Conservation (phyloP, 2,888 invertebrate genomes). For the Hydriomena furcata region DNA sequence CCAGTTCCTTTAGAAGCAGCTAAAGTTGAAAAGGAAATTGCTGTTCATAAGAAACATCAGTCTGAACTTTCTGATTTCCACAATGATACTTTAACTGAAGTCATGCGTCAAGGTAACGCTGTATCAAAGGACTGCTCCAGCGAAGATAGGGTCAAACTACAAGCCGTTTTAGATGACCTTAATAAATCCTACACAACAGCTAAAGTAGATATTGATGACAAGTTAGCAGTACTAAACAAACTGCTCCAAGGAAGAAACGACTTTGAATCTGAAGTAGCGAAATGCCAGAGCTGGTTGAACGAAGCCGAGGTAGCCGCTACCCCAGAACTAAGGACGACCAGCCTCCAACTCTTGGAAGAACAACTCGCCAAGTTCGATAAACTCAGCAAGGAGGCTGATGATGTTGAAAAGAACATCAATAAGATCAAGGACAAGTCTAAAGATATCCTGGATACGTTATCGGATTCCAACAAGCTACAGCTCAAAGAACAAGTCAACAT, state of each 20-base stretch:
- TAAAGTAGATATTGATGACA: constrained; percentile 88
- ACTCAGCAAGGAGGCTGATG: constrained; percentile 88
- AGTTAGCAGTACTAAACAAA: constrained; percentile 88
- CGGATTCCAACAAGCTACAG: constrained; percentile 92
- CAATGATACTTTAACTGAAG: constrained; percentile 88
- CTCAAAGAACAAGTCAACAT: constrained; percentile 91
- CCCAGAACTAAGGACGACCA: constrained; percentile 90
- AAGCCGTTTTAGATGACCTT: constrained; percentile 87
- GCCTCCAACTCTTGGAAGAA: constrained; percentile 92
- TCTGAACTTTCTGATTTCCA: constrained; percentile 90
- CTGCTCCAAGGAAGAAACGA: constrained; percentile 90
- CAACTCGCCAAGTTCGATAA: constrained; percentile 94
- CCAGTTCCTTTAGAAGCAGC: constrained; percentile 91
- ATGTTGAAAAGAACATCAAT: constrained; percentile 87
- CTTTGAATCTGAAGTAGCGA: constrained; percentile 91
- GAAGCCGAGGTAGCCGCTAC: constrained; percentile 95
- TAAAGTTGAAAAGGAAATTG: constrained; percentile 92
- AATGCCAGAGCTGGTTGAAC: constrained; percentile 94
- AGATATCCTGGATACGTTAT: constrained; percentile 90
- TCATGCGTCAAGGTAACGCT: constrained; percentile 89
- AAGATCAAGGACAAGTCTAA: constrained; percentile 91
- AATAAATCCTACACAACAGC: constrained; percentile 88
- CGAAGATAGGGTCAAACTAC: constrained; percentile 86
- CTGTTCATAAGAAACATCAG: constrained; percentile 89
- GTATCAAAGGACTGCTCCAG: constrained; percentile 92